phyloP scores from a whole-genome alignment of 2,888 invertebrate genomes.

The Ennomos fuscantarius region DNA sequence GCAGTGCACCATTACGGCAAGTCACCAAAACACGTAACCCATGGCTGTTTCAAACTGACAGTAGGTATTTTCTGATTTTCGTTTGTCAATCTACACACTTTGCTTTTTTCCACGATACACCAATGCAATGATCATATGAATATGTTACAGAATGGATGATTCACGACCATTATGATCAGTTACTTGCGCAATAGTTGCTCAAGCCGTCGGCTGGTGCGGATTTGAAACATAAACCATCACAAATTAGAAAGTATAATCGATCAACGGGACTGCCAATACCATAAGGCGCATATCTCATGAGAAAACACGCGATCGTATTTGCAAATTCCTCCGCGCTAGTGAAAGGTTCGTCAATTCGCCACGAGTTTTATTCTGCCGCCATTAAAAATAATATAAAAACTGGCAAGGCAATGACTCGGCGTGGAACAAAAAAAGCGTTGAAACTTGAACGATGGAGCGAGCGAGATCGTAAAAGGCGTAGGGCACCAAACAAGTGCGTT shows the following conservation, averaged over 20 bases:
- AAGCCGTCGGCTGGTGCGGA: neutral
- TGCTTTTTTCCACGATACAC: slow-evolving; percentile 3
- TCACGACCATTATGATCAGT: slow-evolving; percentile 2
- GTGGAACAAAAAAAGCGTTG: slow-evolving; percentile 57
- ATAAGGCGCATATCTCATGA: slow-evolving; percentile 22
- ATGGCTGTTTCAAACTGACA: too few species aligned
- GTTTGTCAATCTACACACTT: neutral
- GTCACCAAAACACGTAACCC: too few species aligned
- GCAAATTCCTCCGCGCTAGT: slow-evolving; percentile 51
- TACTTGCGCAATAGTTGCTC: slow-evolving; percentile 6
- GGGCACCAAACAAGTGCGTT: slow-evolving; percentile 79
- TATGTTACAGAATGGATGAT: neutral
- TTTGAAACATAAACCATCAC: neutral
- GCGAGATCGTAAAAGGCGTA: slow-evolving; percentile 68
- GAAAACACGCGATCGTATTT: slow-evolving; percentile 29
- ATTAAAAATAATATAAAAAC: slow-evolving; percentile 72
- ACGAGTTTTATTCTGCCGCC: slow-evolving; percentile 60
- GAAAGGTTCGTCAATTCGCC: slow-evolving; percentile 70
- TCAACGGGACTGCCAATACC: slow-evolving; percentile 17
- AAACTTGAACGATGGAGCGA: slow-evolving; percentile 59
- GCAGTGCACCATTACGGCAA: neutral
- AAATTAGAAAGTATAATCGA: slow-evolving; percentile 33
- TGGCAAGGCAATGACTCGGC: slow-evolving; percentile 77
- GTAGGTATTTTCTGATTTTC: neutral
- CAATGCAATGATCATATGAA: neutral